Base-by-base conservation (phyloP, 2,888 invertebrate genomes). In the Spisula subtruncata region DNA sequence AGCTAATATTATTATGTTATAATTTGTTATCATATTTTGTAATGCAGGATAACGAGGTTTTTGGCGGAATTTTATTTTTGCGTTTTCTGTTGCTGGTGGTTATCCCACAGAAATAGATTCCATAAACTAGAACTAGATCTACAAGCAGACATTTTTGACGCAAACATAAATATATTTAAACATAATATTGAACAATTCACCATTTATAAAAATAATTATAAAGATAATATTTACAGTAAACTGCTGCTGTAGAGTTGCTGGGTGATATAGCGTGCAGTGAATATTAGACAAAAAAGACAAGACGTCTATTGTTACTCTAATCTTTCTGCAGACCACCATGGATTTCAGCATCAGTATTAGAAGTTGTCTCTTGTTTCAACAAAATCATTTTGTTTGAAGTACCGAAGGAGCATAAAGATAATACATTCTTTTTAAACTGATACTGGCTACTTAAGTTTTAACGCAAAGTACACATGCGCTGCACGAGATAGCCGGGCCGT, bases 381-480 rank as follows among this genome's bases (percentile, higher is more conserved):
- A 66, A 25, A n/a, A 66, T 66, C 25, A 25, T 66, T 66, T 66
- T 66, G 25, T 66, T 66, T 66, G 60, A 66, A 25, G 60, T 66
- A 25, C 12, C 60, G n/a, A 25, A 10, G 25, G 60, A 25, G 60
- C 20, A 66, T 66, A 66, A 66, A 66, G 60, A 66, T 66, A 66
- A 66, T 66, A 10, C 10, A 25, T 66, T 66, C 25, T 25, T 66
- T 66, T 25, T 6, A 25, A 66, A 66, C 60, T 66, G 60, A 66
- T 66, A 66, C 60, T 25, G 60, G 25, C 60, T 66, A 66, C 60
- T 66, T 66, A 4, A 12, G 60, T 66, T 66, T 6, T 20, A 66
- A 25, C n/a, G n/a, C 60, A 66, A n/a, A 66, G 60, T 66, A 66
- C n/a, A 66, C 60, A 66, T 25, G 60, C 10, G 60, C n/a, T n/a